Conservation (phyloP, 2,797 vertebrate species). For the Aldrovandia affinis region DNA sequence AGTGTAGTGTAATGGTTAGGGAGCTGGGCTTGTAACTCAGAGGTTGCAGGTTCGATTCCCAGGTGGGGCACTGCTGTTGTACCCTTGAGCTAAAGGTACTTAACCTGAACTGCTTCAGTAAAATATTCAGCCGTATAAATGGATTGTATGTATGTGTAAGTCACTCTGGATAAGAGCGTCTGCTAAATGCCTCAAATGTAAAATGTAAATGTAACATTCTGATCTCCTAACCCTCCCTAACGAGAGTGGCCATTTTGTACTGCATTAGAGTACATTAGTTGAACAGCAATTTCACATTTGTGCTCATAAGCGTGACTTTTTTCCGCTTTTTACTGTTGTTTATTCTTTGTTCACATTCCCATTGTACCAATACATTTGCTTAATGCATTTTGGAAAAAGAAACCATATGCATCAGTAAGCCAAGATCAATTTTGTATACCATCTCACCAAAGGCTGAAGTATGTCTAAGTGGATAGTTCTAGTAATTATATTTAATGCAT, state of each 20-base stretch:
- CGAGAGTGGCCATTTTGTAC: slow-evolving; percentile 10
- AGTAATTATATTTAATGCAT: slow-evolving; percentile 59
- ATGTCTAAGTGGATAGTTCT: slow-evolving; percentile 59
- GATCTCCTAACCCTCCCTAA: slow-evolving; percentile 39
- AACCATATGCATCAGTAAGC: slow-evolving; percentile 53
- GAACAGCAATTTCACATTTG: slow-evolving; percentile 19
- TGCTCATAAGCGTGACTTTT: background rate
- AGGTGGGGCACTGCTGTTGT: too few relatives aligned
- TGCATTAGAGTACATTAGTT: slow-evolving; percentile 17
- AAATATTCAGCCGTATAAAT: too few relatives aligned
- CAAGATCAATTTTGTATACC: slow-evolving; percentile 56
- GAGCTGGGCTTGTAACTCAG: too few relatives aligned
- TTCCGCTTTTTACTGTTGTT: background rate
- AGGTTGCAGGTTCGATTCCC: too few relatives aligned
- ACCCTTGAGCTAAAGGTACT: too few relatives aligned
- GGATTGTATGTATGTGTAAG: too few relatives aligned
- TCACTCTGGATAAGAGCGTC: too few relatives aligned
- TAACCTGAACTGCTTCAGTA: too few relatives aligned
- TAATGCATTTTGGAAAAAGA: slow-evolving; percentile 38
- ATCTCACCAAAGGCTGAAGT: slow-evolving; percentile 60
- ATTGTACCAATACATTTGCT: slow-evolving; percentile 30
- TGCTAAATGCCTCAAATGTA: too few relatives aligned
- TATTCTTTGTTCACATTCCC: background rate
- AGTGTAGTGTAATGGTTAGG: too few relatives aligned
- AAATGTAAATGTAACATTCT: too few relatives aligned